These are phyloP conservation scores for Bostrychus sinensis DNA, from an alignment of 2,113 vertebrate species.

Conservation along the genomic window DNA sequence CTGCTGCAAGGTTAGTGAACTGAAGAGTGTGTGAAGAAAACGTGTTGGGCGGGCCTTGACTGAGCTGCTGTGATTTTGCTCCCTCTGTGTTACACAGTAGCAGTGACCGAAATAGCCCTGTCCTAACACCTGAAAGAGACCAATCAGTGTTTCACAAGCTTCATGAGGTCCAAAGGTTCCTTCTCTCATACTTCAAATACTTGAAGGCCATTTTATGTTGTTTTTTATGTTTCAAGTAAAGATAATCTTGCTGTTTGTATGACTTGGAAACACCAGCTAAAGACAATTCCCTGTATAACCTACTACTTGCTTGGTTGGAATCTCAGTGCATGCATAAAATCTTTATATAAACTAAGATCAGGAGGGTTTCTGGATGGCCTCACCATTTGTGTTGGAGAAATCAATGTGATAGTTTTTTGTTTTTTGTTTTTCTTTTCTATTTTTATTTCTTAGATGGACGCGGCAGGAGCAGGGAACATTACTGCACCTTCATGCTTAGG, in stretches of 20 bases:
- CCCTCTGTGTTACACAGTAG: conserved; percentile 48
- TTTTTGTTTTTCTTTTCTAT: neutral
- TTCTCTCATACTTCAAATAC: conserved; percentile 23
- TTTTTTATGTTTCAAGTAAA: conserved; percentile 30
- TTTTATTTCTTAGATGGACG: conserved; percentile 21
- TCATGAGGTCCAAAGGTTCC: conserved; percentile 26
- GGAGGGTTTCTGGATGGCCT: conserved; percentile 45
- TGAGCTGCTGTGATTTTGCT: conserved; percentile 61
- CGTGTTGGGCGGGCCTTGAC: conserved; percentile 43
- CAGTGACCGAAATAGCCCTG: conserved; percentile 61
- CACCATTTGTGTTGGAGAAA: conserved; percentile 33
- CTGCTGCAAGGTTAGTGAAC: conserved; percentile 22
- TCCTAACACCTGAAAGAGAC: conserved; percentile 18
- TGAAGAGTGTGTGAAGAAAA: conserved; percentile 11
- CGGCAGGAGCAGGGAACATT: conserved; percentile 16
- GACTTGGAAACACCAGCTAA: conserved; percentile 78
- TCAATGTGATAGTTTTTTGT: conserved; percentile 50
- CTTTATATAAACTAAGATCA: conserved; percentile 68
- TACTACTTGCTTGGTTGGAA: conserved; percentile 75
- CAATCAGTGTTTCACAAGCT: conserved; percentile 45
- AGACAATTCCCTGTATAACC: conserved; percentile 75
- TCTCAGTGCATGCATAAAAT: conserved; percentile 79
- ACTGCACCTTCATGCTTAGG: conserved; percentile 6
- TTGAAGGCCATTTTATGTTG: conserved; percentile 31
- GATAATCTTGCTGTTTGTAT: conserved; percentile 68